A percentile compares a stretch with the other conserved stretches of the same genome.
Conservation (phyloP, 2,797 vertebrate species). For the Phoebastria nigripes region DNA sequence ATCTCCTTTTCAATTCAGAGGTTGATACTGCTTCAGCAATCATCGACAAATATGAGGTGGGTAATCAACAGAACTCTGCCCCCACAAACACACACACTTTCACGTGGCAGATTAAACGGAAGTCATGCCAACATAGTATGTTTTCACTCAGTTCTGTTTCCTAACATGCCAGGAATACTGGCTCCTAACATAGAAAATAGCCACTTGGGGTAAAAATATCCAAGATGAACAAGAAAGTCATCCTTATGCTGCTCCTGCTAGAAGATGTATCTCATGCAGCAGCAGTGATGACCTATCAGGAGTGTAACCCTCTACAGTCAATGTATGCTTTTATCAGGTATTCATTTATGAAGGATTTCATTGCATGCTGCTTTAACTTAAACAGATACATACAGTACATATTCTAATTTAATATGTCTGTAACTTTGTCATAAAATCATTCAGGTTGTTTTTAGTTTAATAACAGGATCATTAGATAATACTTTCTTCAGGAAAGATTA, state of each 20-base stretch:
- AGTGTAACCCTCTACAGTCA: slow-evolving; percentile 39
- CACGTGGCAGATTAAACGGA: slow-evolving; percentile 39
- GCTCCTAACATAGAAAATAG: background rate
- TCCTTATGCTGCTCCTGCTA: slow-evolving; percentile 40
- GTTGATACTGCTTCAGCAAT: slow-evolving; percentile 7
- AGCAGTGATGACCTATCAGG: slow-evolving; percentile 30
- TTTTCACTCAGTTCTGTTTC: slow-evolving; percentile 52
- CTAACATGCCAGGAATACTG: slow-evolving; percentile 34
- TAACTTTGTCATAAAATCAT: slow-evolving; percentile 55
- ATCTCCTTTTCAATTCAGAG: background rate
- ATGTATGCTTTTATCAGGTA: slow-evolving; percentile 44
- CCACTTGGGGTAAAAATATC: slow-evolving; percentile 48
- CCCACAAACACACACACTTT: background rate
- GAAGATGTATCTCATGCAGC: slow-evolving; percentile 4
- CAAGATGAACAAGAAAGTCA: slow-evolving; percentile 50
- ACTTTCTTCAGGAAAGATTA: background rate
- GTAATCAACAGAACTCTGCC: background rate
- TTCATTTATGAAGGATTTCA: slow-evolving; percentile 44
- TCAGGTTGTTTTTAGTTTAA: slow-evolving; percentile 33
- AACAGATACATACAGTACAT: slow-evolving; percentile 11
- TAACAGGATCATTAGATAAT: slow-evolving; percentile 13
- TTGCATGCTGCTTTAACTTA: slow-evolving; percentile 50
- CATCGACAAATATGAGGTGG: slow-evolving; percentile 8
- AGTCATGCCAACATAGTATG: slow-evolving; percentile 8
- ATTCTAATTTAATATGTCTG: slow-evolving; percentile 19